Evolutionary conservation across 1,140 invertebrate species (phyloP).

Genomic region (Dryas iulia): DNA sequence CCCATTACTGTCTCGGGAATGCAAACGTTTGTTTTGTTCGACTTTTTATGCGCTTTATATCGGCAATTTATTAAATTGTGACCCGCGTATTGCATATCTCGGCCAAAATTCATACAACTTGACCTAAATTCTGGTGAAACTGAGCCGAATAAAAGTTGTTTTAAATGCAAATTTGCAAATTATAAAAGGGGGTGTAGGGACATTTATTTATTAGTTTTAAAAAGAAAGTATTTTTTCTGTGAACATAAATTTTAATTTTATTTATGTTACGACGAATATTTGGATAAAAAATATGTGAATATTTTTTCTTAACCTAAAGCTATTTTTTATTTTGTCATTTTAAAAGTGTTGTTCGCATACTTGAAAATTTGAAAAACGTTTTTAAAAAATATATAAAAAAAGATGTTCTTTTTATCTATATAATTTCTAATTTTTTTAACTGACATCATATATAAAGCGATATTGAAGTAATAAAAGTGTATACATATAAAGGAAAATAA

Average conservation of each 20-base stretch:
- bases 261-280: no score
- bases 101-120: slow-evolving; percentile 17
- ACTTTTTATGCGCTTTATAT: slow-evolving; percentile 30
- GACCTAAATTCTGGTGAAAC: slow-evolving; percentile 27
- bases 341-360: no score
- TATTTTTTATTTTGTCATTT: no score
- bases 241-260: neutral
- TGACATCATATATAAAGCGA: no score
- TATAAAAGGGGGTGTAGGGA: neutral
- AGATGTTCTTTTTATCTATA: no score
- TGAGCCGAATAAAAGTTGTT: slow-evolving; percentile 1
- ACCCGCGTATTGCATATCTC: slow-evolving; percentile 13
- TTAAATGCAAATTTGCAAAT: neutral
- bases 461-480: no score
- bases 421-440: no score
- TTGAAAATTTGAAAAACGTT: no score
- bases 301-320: no score
- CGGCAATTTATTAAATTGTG: slow-evolving; percentile 26
- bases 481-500: no score
- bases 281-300: no score
- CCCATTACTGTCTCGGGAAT: slow-evolving; percentile 22
- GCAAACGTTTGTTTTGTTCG: slow-evolving; percentile 15
- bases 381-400: no score
- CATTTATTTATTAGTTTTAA: neutral
- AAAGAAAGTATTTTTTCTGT: neutral